phyloP scores from a whole-genome alignment of 2,797 vertebrate genomes.

The Capromys pilorides region DNA sequence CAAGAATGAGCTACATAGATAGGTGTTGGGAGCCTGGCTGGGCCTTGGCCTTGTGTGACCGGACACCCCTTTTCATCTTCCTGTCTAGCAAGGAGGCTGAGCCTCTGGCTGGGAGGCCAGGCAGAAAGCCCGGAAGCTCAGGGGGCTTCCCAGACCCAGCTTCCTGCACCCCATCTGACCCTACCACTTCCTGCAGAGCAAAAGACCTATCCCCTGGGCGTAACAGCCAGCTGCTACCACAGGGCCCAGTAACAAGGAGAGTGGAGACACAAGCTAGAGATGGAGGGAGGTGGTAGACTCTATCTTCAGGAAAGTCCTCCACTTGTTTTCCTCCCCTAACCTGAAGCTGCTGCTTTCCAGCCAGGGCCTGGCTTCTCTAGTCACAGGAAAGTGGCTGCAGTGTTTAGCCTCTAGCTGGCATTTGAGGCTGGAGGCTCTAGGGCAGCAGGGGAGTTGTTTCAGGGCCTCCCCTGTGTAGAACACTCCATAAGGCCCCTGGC shows the following conservation, averaged over 20 bases:
- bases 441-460: not conserved
- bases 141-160: not conserved
- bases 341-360: not conserved
- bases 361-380: not conserved
- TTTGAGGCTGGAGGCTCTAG: not conserved
- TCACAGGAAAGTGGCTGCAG: not conserved
- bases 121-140: slow-evolving; percentile 37
- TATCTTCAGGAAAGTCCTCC: not conserved
- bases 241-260: accelerated
- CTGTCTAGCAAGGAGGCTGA: not conserved
- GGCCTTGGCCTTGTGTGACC: not conserved
- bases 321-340: not conserved
- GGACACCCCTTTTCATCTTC: not conserved
- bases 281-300: not conserved
- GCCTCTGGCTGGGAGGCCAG: not conserved
- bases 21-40: not conserved
- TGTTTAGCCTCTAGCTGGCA: not conserved
- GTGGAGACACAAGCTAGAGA: not conserved
- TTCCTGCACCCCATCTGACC: not conserved
- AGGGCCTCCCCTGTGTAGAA: not conserved
- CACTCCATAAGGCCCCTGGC: not conserved
- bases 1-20: not conserved
- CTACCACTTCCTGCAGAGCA: slow-evolving; percentile 5
- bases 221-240: not conserved
- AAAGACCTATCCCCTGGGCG: not conserved